phyloP scores from a whole-genome alignment of 2,888 invertebrate genomes.

The Fissipunctia ypsillon region DNA sequence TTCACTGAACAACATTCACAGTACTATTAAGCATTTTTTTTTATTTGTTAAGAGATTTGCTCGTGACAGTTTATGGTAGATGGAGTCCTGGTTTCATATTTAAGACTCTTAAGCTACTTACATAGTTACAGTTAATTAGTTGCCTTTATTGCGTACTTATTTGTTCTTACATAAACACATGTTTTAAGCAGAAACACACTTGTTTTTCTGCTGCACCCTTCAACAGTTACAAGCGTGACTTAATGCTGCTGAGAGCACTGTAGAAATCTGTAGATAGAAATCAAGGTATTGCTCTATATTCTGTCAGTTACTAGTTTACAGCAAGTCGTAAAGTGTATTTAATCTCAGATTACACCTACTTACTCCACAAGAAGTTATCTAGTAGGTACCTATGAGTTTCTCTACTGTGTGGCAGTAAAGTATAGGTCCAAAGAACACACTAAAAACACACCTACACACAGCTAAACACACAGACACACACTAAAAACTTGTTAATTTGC shows the following conservation, averaged over 20 bases:
- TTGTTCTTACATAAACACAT: background rate
- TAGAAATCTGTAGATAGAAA: background rate
- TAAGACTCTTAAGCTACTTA: constrained; percentile 14
- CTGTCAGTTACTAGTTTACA: constrained; percentile 2
- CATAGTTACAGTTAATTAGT: constrained; percentile 3
- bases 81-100: constrained; percentile 26
- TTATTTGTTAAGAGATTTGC: constrained; percentile 64
- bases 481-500: constrained; percentile 51
- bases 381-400: background rate
- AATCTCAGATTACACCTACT: constrained; percentile 5
- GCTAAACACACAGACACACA: background rate
- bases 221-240: too few species aligned
- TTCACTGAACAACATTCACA: constrained; percentile 71
- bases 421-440: too few species aligned
- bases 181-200: background rate
- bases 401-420: background rate
- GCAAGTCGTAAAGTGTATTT: background rate
- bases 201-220: background rate
- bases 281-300: constrained; percentile 3
- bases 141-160: background rate
- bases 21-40: constrained; percentile 73
- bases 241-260: background rate
- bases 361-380: constrained; percentile 4
- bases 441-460: too few species aligned
- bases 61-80: constrained; percentile 59